Evolutionary conservation across 2,113 vertebrate genomes (phyloP).

Genomic region (Halichoerus grypus): DNA sequence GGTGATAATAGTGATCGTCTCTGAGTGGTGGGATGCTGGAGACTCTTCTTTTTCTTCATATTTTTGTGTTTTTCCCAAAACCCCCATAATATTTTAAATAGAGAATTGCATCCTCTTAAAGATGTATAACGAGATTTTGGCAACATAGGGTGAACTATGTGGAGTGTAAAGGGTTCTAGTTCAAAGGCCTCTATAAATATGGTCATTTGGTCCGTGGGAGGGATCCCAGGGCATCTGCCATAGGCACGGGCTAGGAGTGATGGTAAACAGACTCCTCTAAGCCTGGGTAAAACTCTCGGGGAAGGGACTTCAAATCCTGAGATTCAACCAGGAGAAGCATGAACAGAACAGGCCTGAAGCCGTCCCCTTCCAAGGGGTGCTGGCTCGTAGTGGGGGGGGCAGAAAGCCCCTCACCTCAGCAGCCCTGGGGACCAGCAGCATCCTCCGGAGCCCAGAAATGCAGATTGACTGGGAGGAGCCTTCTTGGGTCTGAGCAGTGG

Average conservation of each 20-base stretch:
- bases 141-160: fast-evolving
- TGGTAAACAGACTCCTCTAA: neutral
- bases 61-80: neutral
- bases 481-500: neutral
- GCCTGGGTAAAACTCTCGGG: neutral
- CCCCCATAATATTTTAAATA: slow-evolving; percentile 22
- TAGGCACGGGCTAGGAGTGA: neutral
- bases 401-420: neutral
- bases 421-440: neutral
- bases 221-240: fast-evolving
- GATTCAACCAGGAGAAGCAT: neutral
- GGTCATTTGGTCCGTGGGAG: fast-evolving
- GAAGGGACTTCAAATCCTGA: neutral
- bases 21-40: neutral
- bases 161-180: fast-evolving
- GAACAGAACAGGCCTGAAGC: neutral
- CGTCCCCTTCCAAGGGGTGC: neutral
- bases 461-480: fast-evolving
- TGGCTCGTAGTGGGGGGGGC: fast-evolving
- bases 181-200: neutral
- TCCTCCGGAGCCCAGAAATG: neutral
- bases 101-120: neutral
- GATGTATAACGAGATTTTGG: neutral
- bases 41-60: neutral
- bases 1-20: neutral